These are phyloP conservation scores for Pyrrhosoma nymphula DNA, from an alignment of 2,888 invertebrate genomes.

Conservation along the genomic window DNA sequence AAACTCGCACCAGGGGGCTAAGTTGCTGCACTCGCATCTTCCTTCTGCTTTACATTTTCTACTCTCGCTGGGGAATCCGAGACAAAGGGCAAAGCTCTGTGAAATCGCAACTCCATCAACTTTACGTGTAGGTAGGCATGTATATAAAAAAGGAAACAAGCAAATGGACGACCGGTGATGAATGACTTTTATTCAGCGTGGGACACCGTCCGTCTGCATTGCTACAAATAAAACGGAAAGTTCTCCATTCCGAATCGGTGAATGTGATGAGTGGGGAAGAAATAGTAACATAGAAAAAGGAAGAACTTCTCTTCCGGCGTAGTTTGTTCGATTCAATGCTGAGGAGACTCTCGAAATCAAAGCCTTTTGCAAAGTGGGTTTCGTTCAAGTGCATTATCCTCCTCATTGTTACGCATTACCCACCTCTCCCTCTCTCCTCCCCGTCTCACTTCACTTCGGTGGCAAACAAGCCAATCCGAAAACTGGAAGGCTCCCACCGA, in stretches of 20 bases:
- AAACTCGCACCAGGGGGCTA: too few species aligned
- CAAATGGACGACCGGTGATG: too few species aligned
- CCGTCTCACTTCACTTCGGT: not conserved
- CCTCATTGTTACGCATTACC: not conserved
- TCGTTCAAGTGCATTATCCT: not conserved
- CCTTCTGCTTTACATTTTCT: too few species aligned
- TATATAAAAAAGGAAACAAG: too few species aligned
- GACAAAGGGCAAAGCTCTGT: too few species aligned
- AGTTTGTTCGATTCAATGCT: not conserved
- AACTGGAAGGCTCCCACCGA: not conserved
- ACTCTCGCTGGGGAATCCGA: too few species aligned
- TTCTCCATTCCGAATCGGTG: not conserved
- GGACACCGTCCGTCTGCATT: too few species aligned
- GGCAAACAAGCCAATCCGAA: slow-evolving; percentile 27
- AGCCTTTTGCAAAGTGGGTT: not conserved
- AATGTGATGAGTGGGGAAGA: not conserved
- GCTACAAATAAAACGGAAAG: not conserved
- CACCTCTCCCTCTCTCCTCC: not conserved
- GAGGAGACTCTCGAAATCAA: not conserved
- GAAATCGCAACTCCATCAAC: too few species aligned
- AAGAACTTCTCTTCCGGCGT: not conserved
- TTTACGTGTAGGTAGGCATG: too few species aligned
- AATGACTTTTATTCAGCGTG: too few species aligned
- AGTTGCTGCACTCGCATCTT: too few species aligned
- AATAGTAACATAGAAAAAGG: not conserved